Evolutionary conservation across 2,113 vertebrate genomes (phyloP).

Genomic region (Labeo rohita): DNA sequence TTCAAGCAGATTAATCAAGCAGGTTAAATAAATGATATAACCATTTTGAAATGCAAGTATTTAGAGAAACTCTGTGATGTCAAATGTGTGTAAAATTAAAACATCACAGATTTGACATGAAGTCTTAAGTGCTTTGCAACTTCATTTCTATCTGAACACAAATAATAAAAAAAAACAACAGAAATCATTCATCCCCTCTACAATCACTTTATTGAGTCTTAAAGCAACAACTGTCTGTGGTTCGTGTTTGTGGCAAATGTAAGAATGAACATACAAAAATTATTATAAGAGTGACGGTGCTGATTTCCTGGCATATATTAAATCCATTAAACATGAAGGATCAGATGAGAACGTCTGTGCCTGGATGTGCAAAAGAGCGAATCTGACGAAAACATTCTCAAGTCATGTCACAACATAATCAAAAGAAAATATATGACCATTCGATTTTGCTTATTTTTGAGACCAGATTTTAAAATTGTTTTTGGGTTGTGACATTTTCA

Average conservation of each 20-base stretch:
- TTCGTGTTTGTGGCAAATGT: background rate
- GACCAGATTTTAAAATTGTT: background rate
- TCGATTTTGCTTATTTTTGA: background rate
- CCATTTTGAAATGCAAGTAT: too few species aligned
- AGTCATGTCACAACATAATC: background rate
- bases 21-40: too few species aligned
- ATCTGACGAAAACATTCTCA: background rate
- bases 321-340: background rate
- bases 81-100: background rate
- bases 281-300: background rate
- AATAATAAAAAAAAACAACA: background rate
- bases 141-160: background rate
- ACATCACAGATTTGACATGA: background rate
- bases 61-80: background rate
- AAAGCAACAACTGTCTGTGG: background rate
- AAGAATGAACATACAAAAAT: background rate
- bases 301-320: background rate
- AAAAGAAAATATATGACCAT: background rate
- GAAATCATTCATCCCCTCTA: background rate
- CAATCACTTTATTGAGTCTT: conserved; percentile 12
- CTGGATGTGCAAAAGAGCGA: background rate
- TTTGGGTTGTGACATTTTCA: background rate
- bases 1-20: too few species aligned
- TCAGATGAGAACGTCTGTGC: background rate
- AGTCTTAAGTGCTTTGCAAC: too few species aligned